Percentiles rank a stretch among this genome's conserved stretches.
Conservation (phyloP, 2,113 vertebrate species). For the Isichthys henryi region DNA sequence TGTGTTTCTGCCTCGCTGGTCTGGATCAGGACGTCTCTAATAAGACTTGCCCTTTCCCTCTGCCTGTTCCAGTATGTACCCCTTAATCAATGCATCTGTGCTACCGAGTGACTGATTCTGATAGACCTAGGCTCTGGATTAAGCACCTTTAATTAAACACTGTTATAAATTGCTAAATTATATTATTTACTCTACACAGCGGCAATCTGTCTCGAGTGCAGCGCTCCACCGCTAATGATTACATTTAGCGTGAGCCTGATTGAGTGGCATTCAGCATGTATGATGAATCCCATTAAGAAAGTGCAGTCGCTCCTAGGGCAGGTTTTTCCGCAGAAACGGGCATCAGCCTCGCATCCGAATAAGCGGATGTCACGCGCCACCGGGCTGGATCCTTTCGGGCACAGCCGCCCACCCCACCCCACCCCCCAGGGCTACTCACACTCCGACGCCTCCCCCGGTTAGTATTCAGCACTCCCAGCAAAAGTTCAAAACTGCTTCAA, state of each 20-base stretch:
- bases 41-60: neutral
- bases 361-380: neutral
- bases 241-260: neutral
- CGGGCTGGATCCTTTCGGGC: no score
- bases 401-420: neutral
- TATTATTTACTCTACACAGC: neutral
- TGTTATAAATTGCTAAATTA: constrained; percentile 1
- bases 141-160: neutral
- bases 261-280: neutral
- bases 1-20: neutral
- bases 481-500: neutral
- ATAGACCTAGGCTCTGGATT: neutral
- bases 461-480: neutral
- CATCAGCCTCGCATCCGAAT: neutral
- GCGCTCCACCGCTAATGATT: neutral
- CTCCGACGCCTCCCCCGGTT: neutral
- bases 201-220: neutral
- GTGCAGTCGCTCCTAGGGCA: neutral
- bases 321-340: neutral
- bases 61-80: neutral
- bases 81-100: neutral
- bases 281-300: neutral
- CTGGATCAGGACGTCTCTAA: neutral
- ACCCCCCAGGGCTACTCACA: no score
- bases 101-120: neutral